Conservation (phyloP, 2,888 invertebrate genomes). For the Leptopilina drosophilae region DNA sequence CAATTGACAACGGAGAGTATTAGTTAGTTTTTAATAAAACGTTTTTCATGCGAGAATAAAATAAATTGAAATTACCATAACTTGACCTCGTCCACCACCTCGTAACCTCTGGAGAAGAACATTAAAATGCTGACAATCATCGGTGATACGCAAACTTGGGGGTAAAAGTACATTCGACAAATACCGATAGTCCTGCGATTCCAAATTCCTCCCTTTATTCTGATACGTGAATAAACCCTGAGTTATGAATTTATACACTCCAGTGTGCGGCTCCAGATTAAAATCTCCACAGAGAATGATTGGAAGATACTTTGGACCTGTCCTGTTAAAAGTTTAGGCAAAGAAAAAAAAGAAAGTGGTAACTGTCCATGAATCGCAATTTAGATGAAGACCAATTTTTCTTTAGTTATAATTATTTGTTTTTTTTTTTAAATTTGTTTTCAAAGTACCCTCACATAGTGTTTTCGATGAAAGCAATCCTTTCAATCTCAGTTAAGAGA, state of each 20-base stretch:
- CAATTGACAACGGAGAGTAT: background rate
- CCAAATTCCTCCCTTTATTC: conserved; percentile 75
- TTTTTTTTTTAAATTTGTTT: conserved; percentile 13
- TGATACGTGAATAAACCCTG: conserved; percentile 80
- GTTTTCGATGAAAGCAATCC: conserved; percentile 81
- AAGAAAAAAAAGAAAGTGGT: background rate
- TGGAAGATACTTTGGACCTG: conserved; percentile 81
- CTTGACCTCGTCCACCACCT: conserved; percentile 56
- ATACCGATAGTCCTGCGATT: conserved; percentile 70
- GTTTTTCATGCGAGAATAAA: conserved; percentile 6
- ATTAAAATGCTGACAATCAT: conserved; percentile 81
- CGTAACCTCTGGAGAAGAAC: conserved; percentile 77
- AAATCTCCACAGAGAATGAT: conserved; percentile 95
- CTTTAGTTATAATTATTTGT: background rate
- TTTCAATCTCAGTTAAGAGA: conserved; percentile 90
- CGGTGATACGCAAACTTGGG: conserved; percentile 77
- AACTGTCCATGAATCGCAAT: conserved; percentile 23
- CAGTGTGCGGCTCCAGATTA: conserved; percentile 88
- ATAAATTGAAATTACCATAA: conserved; percentile 49
- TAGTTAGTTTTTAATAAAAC: background rate
- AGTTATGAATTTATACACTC: conserved; percentile 84
- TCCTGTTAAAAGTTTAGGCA: conserved; percentile 55
- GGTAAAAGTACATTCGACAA: conserved; percentile 72
- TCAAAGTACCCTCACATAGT: conserved; percentile 65
- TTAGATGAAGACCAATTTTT: conserved; percentile 37